Percentiles rank a stretch among this genome's conserved stretches.
These are phyloP conservation scores for Microctonus aethiopoides DNA, from an alignment of 2,888 invertebrate genomes.

Conservation along the genomic window DNA sequence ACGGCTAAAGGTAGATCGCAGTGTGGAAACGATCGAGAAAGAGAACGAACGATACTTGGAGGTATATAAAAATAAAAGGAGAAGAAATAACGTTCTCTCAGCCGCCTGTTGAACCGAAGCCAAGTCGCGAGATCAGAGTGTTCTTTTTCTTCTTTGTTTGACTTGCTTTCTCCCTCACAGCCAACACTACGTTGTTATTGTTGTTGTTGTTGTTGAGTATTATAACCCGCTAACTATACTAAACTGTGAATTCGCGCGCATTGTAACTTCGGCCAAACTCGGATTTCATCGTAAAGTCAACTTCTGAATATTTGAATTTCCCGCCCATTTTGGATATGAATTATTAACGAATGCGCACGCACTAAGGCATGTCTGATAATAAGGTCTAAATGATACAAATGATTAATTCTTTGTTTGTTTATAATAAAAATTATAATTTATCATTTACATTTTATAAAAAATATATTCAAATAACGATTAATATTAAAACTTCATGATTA, in stretches of 20 bases:
- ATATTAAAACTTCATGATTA: too few species aligned
- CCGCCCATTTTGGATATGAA: background rate
- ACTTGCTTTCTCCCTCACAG: background rate
- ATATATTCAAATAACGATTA: too few species aligned
- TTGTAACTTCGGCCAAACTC: background rate
- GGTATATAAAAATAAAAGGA: background rate
- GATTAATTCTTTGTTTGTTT: too few species aligned
- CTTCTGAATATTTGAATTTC: background rate
- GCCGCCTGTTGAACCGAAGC: conserved; percentile 7
- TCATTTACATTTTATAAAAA: too few species aligned
- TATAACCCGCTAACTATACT: background rate
- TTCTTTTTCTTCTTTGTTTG: background rate
- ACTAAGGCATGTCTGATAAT: too few species aligned
- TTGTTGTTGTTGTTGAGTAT: background rate
- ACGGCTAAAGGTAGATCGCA: conserved; percentile 41
- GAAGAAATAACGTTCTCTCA: conserved; percentile 11
- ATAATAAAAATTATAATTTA: too few species aligned
- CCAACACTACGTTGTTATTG: background rate
- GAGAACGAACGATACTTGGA: background rate
- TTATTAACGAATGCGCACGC: background rate
- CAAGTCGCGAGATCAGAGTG: background rate
- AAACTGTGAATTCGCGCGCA: background rate
- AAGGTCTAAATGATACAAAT: too few species aligned
- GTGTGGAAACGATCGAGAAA: conserved; percentile 35
- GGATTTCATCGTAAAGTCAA: background rate